phyloP scores from a whole-genome alignment of 2,888 invertebrate species.

The Cinara cedri region DNA sequence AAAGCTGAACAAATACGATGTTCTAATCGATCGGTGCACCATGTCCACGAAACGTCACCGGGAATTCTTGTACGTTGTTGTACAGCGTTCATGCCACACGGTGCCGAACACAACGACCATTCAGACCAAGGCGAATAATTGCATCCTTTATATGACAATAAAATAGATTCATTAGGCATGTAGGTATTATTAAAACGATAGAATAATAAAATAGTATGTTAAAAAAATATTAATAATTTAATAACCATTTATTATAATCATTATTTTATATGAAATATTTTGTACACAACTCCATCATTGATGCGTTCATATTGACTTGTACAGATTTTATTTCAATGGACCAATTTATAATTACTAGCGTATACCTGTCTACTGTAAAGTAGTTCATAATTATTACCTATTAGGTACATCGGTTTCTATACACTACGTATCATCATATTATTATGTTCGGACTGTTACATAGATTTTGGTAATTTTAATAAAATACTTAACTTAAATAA shows the following conservation, averaged over 20 bases:
- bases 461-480: not conserved
- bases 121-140: slow-evolving; percentile 75
- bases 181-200: not conserved
- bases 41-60: slow-evolving; percentile 62
- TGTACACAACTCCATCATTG: not conserved
- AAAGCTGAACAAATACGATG: slow-evolving; percentile 63
- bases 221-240: not conserved
- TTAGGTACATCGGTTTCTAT: too few relatives aligned
- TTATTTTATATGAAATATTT: not conserved
- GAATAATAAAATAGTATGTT: slow-evolving; percentile 5
- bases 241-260: not conserved
- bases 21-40: slow-evolving; percentile 64
- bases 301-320: too few relatives aligned
- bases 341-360: too few relatives aligned
- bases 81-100: slow-evolving; percentile 71
- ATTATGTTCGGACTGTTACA: too few relatives aligned
- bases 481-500: not conserved
- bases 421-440: too few relatives aligned
- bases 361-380: too few relatives aligned
- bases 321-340: too few relatives aligned
- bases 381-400: too few relatives aligned
- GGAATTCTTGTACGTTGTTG: slow-evolving; percentile 67
- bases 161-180: not conserved
- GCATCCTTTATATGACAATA: slow-evolving; percentile 66
- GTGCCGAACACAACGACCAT: slow-evolving; percentile 81